Evolutionary conservation across 92 coral and sea anemone genomes (phyloP).

Genomic region (Epizoanthus rinbou): DNA sequence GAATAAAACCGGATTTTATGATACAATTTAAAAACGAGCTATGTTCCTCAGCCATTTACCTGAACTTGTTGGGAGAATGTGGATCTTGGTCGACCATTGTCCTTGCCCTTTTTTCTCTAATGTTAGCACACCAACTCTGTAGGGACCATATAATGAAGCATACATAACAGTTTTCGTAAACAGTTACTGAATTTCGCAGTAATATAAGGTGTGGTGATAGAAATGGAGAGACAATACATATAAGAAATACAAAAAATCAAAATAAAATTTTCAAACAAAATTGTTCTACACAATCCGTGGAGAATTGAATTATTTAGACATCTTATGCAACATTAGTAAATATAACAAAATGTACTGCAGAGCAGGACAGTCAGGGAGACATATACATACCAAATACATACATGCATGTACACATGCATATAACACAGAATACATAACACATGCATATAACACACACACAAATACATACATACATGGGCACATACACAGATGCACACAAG

Average conservation of each 20-base stretch:
- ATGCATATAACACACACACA: not conserved
- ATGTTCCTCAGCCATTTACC: conserved; percentile 31
- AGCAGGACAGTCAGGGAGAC: too few species aligned
- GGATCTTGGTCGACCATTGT: conserved; percentile 68
- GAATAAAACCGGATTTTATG: too few species aligned
- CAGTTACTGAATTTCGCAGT: not conserved
- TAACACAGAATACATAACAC: too few species aligned
- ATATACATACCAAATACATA: too few species aligned
- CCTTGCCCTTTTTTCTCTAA: conserved; percentile 62
- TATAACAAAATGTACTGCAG: too few species aligned
- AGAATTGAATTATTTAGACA: too few species aligned
- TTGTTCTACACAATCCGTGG: too few species aligned
- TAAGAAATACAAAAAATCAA: too few species aligned
- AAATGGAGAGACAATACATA: not conserved
- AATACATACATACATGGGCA: not conserved
- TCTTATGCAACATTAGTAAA: too few species aligned
- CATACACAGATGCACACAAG: not conserved
- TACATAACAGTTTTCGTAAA: not conserved
- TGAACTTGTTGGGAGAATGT: conserved; percentile 84
- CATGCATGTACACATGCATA: not conserved
- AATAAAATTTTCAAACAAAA: too few species aligned
- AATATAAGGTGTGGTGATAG: not conserved
- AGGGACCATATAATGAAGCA: not conserved
- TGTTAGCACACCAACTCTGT: conserved; percentile 85
- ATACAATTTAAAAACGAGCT: too few species aligned